Evolutionary conservation across 2,888 invertebrate species (phyloP).

Genomic region (Phorcus lineatus): DNA sequence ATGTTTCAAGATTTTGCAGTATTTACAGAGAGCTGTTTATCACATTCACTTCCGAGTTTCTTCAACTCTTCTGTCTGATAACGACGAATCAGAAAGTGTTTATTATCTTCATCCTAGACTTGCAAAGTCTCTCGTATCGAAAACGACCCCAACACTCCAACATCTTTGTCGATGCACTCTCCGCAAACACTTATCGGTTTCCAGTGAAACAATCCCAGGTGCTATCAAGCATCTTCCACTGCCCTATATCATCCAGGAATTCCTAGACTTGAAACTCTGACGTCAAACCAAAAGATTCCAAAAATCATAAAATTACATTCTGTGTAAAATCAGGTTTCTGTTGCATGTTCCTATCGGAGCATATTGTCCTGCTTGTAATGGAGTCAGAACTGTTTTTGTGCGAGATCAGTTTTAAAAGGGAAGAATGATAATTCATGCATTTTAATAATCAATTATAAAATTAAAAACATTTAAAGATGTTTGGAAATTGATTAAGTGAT

Average conservation of each 20-base stretch:
- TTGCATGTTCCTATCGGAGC: no score
- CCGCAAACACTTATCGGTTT: neutral
- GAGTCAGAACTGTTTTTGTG: no score
- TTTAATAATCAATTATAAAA: no score
- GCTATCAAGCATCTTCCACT: neutral
- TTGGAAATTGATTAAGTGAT: no score
- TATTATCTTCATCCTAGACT: conserved; percentile 4
- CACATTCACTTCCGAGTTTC: neutral
- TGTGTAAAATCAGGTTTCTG: no score
- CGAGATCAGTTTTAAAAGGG: no score
- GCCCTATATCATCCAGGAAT: neutral
- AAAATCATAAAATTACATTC: no score
- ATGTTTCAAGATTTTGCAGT: neutral
- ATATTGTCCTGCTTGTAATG: no score
- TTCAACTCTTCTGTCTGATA: neutral
- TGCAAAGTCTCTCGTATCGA: neutral
- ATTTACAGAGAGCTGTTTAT: neutral
- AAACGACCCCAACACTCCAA: neutral
- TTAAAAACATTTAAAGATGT: no score
- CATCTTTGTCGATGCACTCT: neutral
- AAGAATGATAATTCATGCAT: no score
- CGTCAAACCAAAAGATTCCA: no score
- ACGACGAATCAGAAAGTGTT: neutral
- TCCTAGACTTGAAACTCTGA: neutral
- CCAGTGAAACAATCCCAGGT: neutral